phyloP scores from a whole-genome alignment of 2,113 vertebrate genomes.

The Tricholaema leucomelas region DNA sequence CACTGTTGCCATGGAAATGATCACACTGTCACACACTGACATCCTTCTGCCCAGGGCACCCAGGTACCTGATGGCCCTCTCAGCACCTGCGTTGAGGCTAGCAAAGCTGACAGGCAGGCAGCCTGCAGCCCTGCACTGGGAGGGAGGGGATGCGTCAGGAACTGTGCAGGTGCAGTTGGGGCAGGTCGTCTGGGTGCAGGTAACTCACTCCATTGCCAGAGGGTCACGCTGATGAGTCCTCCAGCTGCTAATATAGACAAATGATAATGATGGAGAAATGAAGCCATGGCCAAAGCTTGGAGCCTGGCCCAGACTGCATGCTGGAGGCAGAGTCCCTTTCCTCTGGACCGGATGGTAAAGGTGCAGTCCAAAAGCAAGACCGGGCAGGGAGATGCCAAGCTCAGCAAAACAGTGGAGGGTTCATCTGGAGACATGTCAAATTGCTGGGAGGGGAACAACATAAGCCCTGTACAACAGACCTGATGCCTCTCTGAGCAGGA shows the following conservation, averaged over 20 bases:
- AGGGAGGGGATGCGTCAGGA: neutral
- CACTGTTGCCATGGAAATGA: slow-evolving; percentile 41
- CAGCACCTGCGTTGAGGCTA: neutral
- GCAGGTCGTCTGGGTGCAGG: neutral
- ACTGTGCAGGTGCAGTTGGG: neutral
- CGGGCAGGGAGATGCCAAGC: neutral
- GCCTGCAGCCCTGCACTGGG: neutral
- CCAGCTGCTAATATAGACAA: neutral
- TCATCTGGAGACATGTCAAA: neutral
- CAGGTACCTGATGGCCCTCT: fast-evolving
- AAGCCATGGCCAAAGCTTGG: neutral
- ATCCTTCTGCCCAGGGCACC: neutral
- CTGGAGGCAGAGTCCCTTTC: neutral
- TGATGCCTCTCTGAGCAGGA: neutral
- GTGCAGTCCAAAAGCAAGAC: neutral
- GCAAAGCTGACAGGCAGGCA: fast-evolving
- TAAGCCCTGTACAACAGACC: neutral
- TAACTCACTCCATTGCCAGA: neutral
- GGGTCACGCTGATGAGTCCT: neutral
- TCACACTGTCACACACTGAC: neutral
- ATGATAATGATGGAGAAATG: neutral
- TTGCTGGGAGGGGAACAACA: neutral
- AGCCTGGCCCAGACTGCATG: fast-evolving
- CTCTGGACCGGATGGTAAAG: neutral
- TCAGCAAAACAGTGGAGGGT: neutral